Base-by-base conservation (phyloP, 2,797 vertebrate genomes). In the Parauchenoglanis punctatus region DNA sequence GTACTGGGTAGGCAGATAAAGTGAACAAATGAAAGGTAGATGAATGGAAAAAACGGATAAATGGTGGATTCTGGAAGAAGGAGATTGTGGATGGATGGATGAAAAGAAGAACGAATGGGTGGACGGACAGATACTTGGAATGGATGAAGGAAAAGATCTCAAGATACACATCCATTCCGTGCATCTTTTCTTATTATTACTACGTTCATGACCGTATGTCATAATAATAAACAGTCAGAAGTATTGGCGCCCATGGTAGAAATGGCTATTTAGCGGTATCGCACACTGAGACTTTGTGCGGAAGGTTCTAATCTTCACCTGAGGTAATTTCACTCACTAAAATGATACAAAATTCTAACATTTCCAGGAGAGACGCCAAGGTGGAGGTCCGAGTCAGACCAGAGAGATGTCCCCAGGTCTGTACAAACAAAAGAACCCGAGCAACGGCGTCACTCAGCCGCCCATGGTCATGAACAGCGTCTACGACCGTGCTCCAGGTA, bases 401-500 rank as follows among this genome's bases (percentile, higher is more conserved):
- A 87, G 88, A 78, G 92, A 70, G 88, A 86, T 88, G 28, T 86
- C 44, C 15, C 82, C 1, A 68, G 90, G 86, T 31, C 89, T 12
- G 25, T 68, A 0, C 81, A 76, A 44, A 0, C 73, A 1, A 90
- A 94, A 44, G 67, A 94, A 46, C 61, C 84, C 81, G 20, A 0
- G 12, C 82, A 94, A 91, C 2, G 93, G 92, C 0, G 1, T 83
- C 0, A 0, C 91, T 85, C 92, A 92, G 28, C 89, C 92, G 63
- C 91, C 90, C 0, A 85, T 91, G 88, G 73, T 90, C 40, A 78
- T 77, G 0, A 93, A 90, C 89, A 89, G 90, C 31, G 82, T 91
- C 31, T 92, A 94, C 58, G 87, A 94, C 82, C 93, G 90, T 89
- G 88, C 91, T 35, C 94, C 94, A 94, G 96, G 94, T 94, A 94